Evolutionary conservation across 2,888 invertebrate genomes (phyloP).

Genomic region (Conomelus anceps): DNA sequence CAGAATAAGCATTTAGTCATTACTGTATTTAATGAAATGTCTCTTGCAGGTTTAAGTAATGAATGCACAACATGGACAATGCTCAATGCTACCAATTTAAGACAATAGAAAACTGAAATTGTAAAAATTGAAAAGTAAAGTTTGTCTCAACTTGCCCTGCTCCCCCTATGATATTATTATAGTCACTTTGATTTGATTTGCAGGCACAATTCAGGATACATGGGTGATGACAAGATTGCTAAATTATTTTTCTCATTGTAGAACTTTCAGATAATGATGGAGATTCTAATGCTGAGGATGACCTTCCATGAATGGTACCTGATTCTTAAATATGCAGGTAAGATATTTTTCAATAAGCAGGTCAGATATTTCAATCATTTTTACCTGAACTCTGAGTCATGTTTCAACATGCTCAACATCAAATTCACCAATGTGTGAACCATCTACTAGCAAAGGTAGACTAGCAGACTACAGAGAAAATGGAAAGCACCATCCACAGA

Average conservation of each 20-base stretch:
- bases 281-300: slow-evolving; percentile 5
- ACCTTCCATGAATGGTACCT: not conserved
- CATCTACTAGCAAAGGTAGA: not conserved
- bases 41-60: too few species aligned
- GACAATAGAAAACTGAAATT: too few species aligned
- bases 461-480: not conserved
- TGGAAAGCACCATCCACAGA: not conserved
- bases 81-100: too few species aligned
- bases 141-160: too few species aligned
- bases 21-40: too few species aligned
- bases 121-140: too few species aligned
- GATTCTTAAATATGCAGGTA: not conserved
- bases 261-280: not conserved
- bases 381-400: not conserved
- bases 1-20: too few species aligned
- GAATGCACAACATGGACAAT: too few species aligned
- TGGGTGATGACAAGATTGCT: not conserved
- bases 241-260: not conserved
- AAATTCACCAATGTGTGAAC: not conserved
- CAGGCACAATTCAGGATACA: not conserved
- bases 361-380: not conserved
- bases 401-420: not conserved
- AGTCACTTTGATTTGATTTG: not conserved
- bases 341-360: too few species aligned
- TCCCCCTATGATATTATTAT: too few species aligned